Percentiles rank a stretch among this genome's conserved stretches.
Evolutionary conservation across 2,888 invertebrate species (phyloP).

Genomic region (Aleiodes leptofemur): DNA sequence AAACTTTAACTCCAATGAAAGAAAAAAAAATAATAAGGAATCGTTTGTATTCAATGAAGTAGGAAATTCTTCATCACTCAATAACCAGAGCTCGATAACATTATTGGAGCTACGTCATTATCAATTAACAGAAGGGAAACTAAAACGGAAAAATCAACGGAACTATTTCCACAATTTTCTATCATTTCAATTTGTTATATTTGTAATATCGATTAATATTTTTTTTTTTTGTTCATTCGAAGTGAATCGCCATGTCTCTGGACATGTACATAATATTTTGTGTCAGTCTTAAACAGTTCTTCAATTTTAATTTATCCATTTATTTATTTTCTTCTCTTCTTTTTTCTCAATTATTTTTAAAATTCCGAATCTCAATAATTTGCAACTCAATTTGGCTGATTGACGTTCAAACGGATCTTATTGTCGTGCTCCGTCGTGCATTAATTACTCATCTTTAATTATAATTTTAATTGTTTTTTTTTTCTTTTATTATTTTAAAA

Average conservation of each 20-base stretch:
- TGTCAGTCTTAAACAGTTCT: constrained; percentile 33
- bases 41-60: background rate
- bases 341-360: background rate
- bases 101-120: constrained; percentile 20
- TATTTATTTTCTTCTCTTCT: background rate
- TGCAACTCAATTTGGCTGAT: constrained; percentile 25
- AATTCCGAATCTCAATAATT: background rate
- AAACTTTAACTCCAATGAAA: background rate
- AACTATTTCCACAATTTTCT: constrained; percentile 16
- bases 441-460: background rate
- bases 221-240: background rate
- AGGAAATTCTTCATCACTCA: background rate
- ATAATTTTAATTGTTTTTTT: background rate
- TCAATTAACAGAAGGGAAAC: constrained; percentile 2
- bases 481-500: background rate
- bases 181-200: constrained; percentile 4
- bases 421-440: constrained; percentile 30
- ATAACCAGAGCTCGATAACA: background rate
- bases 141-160: constrained; percentile 2
- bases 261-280: constrained; percentile 21
- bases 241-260: background rate
- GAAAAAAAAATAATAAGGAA: background rate
- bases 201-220: background rate
- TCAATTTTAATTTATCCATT: constrained; percentile 19
- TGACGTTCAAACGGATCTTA: constrained; percentile 22